These are phyloP conservation scores for Eulemur coronatus DNA, from an alignment of 2,797 vertebrate species.

Conservation along the genomic window DNA sequence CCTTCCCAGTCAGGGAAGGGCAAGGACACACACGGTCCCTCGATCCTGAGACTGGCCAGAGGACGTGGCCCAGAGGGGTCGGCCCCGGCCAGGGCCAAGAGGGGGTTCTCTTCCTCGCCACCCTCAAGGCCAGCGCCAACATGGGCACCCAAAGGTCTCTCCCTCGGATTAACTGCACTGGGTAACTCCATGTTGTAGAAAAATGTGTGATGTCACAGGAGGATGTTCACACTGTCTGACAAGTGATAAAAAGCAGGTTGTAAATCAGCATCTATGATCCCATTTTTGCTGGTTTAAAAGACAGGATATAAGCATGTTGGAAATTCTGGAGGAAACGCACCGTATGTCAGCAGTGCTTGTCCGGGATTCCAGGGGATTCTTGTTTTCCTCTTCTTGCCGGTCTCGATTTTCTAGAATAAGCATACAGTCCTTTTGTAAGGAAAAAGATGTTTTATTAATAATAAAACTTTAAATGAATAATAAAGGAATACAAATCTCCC, in stretches of 20 bases:
- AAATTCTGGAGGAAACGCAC: accelerated
- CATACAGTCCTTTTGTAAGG: background rate
- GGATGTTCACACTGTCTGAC: background rate
- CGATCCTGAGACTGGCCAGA: background rate
- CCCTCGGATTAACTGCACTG: background rate
- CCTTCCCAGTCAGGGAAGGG: background rate
- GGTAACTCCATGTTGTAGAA: background rate
- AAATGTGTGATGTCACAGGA: background rate
- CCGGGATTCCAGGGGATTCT: background rate
- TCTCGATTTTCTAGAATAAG: background rate
- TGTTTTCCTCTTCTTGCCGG: background rate
- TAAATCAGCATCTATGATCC: background rate
- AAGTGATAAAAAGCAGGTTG: background rate
- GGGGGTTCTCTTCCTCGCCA: background rate
- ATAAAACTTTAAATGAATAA: background rate
- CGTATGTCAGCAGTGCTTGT: accelerated
- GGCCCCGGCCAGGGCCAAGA: background rate
- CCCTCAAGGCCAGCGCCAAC: background rate
- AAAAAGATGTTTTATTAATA: too few relatives aligned
- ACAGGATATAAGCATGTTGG: background rate
- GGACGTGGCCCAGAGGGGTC: background rate
- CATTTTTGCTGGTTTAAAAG: background rate
- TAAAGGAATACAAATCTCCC: background rate
- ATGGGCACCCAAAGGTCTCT: background rate
- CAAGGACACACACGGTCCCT: background rate